Conservation (phyloP, 2,113 vertebrate genomes). For the Gopherus evgoodei region DNA sequence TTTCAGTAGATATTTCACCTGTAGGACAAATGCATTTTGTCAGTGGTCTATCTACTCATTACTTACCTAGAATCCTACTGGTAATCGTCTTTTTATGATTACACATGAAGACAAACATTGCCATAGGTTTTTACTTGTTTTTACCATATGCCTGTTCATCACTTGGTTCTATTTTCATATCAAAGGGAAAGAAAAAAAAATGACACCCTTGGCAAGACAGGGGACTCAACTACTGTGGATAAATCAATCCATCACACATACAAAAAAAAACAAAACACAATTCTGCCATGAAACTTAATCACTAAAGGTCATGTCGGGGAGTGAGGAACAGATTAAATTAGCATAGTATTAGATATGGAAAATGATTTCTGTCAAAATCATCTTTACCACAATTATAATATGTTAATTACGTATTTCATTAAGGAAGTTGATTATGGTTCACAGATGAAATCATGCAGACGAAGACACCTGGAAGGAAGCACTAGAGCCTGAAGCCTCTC, state of each 20-base stretch:
- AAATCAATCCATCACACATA: conserved; percentile 90
- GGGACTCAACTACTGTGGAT: conserved; percentile 81
- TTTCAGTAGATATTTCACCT: background rate
- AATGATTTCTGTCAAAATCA: conserved; percentile 99
- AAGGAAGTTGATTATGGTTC: conserved; percentile 99
- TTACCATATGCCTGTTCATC: background rate
- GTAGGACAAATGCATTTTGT: background rate
- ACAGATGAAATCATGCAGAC: conserved; percentile 95
- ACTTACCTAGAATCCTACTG: background rate
- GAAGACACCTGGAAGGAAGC: conserved; percentile 94
- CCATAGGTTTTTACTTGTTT: conserved; percentile 51
- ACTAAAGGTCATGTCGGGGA: conserved; percentile 98
- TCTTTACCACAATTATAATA: conserved; percentile 99
- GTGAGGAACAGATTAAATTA: conserved; percentile 99
- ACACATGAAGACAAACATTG: background rate
- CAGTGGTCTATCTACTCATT: background rate
- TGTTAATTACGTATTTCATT: conserved; percentile 99
- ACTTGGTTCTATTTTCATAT: background rate
- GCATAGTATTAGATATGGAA: conserved; percentile 99
- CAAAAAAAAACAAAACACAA: conserved; percentile 78
- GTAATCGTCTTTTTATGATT: background rate
- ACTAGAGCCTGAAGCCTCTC: conserved; percentile 84
- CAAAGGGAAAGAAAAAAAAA: conserved; percentile 55
- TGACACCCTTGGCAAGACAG: conserved; percentile 75
- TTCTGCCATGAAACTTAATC: conserved; percentile 98